Evolutionary conservation across 2,797 vertebrate genomes (phyloP).

Genomic region (Hoplostethus atlanticus): DNA sequence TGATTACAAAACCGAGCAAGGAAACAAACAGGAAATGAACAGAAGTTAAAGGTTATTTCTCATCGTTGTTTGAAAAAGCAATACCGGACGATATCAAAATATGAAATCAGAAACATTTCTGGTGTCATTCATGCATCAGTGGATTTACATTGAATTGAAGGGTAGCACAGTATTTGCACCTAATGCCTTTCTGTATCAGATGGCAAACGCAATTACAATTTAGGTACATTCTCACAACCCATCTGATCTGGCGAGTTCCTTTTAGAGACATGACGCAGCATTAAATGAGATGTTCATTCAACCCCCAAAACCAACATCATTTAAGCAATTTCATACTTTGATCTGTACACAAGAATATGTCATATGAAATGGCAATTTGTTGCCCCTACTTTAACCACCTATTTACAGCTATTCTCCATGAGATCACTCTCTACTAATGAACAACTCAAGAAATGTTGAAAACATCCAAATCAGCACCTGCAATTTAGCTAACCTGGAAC

Average conservation of each 20-base stretch:
- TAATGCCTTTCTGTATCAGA: conserved; percentile 45
- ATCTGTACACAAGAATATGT: conserved; percentile 48
- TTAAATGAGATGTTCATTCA: conserved; percentile 38
- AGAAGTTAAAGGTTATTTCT: conserved; percentile 44
- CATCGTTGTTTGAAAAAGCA: conserved; percentile 34
- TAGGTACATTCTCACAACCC: conserved; percentile 52
- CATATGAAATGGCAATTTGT: conserved; percentile 47
- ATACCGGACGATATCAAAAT: conserved; percentile 59
- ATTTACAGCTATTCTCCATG: conserved; percentile 78
- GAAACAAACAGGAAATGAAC: conserved; percentile 37
- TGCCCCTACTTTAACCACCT: conserved; percentile 50
- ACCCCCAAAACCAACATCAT: conserved; percentile 29
- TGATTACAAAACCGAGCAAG: conserved; percentile 47
- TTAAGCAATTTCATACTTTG: conserved; percentile 38
- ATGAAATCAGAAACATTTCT: conserved; percentile 66
- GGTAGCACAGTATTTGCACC: conserved; percentile 57
- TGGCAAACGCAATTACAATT: conserved; percentile 44
- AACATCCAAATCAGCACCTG: conserved; percentile 25
- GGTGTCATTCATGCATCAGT: conserved; percentile 63
- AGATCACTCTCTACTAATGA: conserved; percentile 48
- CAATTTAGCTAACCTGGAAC: conserved; percentile 24
- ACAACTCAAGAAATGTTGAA: conserved; percentile 24
- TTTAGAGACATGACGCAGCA: conserved; percentile 52
- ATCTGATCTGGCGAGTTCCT: conserved; percentile 30
- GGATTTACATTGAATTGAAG: conserved; percentile 43